phyloP scores from a whole-genome alignment of 1,140 invertebrate species.

The Neodiprion lecontei region DNA sequence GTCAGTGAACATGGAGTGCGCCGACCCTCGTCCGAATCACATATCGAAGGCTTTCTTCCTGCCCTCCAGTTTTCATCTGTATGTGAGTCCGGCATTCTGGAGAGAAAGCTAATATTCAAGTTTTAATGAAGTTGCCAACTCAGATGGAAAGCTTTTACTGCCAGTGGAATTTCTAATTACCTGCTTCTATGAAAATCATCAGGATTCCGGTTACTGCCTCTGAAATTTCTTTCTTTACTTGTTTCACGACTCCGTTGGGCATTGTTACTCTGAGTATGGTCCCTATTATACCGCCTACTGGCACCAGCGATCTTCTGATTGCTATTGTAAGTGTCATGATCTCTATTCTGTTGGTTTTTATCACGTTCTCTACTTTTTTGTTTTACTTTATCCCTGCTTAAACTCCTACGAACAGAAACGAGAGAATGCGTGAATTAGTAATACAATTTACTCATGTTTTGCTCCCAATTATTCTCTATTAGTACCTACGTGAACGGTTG shows the following conservation, averaged over 20 bases:
- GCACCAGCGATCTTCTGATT: conserved; percentile 49
- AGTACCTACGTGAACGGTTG: no score
- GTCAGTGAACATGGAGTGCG: conserved; percentile 41
- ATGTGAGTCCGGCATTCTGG: conserved; percentile 35
- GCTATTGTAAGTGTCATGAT: conserved; percentile 55
- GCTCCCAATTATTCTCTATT: no score
- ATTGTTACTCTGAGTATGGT: conserved; percentile 42
- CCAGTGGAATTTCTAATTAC: conserved; percentile 29
- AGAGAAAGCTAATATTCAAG: conserved; percentile 10
- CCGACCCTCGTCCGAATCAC: conserved; percentile 52
- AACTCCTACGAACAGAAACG: conserved; percentile 37
- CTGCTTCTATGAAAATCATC: conserved; percentile 50
- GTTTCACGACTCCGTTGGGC: conserved; percentile 54
- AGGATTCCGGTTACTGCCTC: conserved; percentile 39
- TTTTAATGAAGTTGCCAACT: no score
- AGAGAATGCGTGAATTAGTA: neutral
- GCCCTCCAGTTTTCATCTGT: conserved; percentile 59
- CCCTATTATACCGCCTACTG: conserved; percentile 39
- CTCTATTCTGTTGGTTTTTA: conserved; percentile 58
- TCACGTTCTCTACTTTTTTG: conserved; percentile 53
- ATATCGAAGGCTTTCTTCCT: conserved; percentile 48
- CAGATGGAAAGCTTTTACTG: no score
- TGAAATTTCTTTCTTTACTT: conserved; percentile 56
- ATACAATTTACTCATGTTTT: neutral
- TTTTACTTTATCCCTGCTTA: conserved; percentile 48